Evolutionary conservation across 2,797 vertebrate genomes (phyloP).

Genomic region (Limnodromus scolopaceus): DNA sequence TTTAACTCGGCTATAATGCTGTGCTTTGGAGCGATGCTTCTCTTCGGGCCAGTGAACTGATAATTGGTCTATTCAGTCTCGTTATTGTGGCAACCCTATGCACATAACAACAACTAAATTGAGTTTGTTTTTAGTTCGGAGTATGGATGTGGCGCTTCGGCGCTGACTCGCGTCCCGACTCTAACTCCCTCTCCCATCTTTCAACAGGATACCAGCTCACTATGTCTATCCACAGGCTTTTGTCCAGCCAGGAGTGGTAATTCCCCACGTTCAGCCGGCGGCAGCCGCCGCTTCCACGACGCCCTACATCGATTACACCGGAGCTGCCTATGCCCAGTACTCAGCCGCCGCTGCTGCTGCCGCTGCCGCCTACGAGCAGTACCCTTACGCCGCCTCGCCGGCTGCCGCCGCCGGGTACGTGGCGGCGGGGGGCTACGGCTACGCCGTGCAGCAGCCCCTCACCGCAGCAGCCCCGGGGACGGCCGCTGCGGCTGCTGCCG

Average conservation of each 20-base stretch:
- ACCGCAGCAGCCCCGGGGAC: constrained; percentile 87
- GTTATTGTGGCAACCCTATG: constrained; percentile 97
- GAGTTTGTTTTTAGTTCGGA: constrained; percentile 80
- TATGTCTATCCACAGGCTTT: constrained; percentile 99
- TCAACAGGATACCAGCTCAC: constrained; percentile 96
- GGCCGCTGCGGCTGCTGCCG: constrained; percentile 86
- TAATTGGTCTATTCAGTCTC: not conserved
- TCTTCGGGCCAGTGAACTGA: constrained; percentile 15
- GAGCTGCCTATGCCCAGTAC: constrained; percentile 94
- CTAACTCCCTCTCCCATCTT: constrained; percentile 76
- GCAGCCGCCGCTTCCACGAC: constrained; percentile 88
- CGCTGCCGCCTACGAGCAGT: constrained; percentile 89
- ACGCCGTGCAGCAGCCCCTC: constrained; percentile 93
- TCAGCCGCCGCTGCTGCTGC: constrained; percentile 86
- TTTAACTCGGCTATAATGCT: not conserved
- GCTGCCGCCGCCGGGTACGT: constrained; percentile 90
- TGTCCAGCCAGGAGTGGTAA: constrained; percentile 96
- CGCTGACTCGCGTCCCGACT: not conserved
- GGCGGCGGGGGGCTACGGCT: constrained; percentile 91
- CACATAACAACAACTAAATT: constrained; percentile 91
- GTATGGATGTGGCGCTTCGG: not conserved
- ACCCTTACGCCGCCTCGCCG: constrained; percentile 93
- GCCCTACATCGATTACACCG: constrained; percentile 97
- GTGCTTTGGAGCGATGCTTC: not conserved
- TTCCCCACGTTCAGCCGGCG: constrained; percentile 92